Evolutionary conservation across 2,797 vertebrate species (phyloP).

Genomic region (Ambastaia sidthimunki): DNA sequence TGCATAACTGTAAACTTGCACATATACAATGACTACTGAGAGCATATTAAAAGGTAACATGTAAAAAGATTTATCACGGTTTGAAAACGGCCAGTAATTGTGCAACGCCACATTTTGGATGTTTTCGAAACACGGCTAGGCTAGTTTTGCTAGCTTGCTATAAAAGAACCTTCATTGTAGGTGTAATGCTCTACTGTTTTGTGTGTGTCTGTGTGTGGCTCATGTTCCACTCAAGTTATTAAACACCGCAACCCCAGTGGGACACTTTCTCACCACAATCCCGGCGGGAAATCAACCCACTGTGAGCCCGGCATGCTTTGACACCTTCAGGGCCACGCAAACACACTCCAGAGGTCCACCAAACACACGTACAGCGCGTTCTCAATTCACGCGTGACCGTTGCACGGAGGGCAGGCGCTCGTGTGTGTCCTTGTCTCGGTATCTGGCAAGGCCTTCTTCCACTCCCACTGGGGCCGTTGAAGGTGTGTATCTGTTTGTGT

Average conservation of each 20-base stretch:
- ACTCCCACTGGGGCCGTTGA: slow-evolving; percentile 32
- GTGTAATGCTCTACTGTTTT: background rate
- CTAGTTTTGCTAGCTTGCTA: background rate
- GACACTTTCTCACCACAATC: slow-evolving; percentile 14
- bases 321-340: slow-evolving; percentile 40
- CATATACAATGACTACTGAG: too few species aligned
- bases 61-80: too few species aligned
- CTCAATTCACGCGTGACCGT: slow-evolving; percentile 42
- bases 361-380: slow-evolving; percentile 18
- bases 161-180: background rate
- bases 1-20: too few species aligned
- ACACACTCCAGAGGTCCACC: slow-evolving; percentile 41
- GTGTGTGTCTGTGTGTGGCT: slow-evolving; percentile 9
- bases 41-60: too few species aligned
- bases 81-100: too few species aligned
- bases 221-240: slow-evolving; percentile 40
- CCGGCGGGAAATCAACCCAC: slow-evolving; percentile 10
- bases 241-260: slow-evolving; percentile 34
- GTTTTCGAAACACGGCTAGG: too few species aligned
- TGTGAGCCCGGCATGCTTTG: slow-evolving; percentile 22
- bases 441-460: slow-evolving; percentile 43
- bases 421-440: slow-evolving; percentile 42
- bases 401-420: slow-evolving; percentile 24
- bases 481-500: slow-evolving; percentile 29
- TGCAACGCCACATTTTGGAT: too few species aligned